Evolutionary conservation across 2,797 vertebrate species (phyloP).

Genomic region (Knipowitschia caucasica): DNA sequence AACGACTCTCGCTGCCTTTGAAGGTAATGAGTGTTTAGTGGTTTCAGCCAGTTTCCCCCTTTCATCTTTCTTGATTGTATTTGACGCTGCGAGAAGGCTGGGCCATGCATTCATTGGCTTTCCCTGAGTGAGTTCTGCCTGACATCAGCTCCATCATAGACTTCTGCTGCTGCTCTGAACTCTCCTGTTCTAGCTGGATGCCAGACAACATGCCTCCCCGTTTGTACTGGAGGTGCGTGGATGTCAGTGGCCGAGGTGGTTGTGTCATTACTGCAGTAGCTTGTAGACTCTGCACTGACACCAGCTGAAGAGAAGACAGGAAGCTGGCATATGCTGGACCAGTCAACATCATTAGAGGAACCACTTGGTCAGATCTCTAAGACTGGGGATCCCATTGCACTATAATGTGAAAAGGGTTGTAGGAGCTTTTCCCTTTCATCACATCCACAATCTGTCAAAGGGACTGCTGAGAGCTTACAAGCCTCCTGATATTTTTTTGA

Average conservation of each 20-base stretch:
- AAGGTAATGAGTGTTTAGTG: conserved; percentile 42
- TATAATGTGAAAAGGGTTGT: conserved; percentile 19
- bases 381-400: conserved; percentile 46
- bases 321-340: conserved; percentile 43
- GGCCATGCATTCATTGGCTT: conserved; percentile 46
- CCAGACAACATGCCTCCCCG: conserved; percentile 33
- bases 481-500: conserved; percentile 54
- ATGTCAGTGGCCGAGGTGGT: conserved; percentile 58
- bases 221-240: conserved; percentile 53
- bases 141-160: conserved; percentile 22
- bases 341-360: conserved; percentile 46
- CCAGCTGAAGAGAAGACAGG: conserved; percentile 57
- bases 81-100: conserved; percentile 53
- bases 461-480: conserved; percentile 51
- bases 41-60: background rate
- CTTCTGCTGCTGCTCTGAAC: conserved; percentile 33
- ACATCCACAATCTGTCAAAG: conserved; percentile 46
- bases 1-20: conserved; percentile 26
- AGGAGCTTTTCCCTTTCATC: conserved; percentile 46
- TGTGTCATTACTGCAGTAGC: conserved; percentile 62
- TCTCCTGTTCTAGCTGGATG: conserved; percentile 10
- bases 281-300: conserved; percentile 50
- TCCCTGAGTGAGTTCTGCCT: conserved; percentile 50
- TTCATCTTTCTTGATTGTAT: conserved; percentile 24
- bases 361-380: conserved; percentile 23